Conservation (phyloP, 2,888 invertebrate genomes). For the Agelastica alni region DNA sequence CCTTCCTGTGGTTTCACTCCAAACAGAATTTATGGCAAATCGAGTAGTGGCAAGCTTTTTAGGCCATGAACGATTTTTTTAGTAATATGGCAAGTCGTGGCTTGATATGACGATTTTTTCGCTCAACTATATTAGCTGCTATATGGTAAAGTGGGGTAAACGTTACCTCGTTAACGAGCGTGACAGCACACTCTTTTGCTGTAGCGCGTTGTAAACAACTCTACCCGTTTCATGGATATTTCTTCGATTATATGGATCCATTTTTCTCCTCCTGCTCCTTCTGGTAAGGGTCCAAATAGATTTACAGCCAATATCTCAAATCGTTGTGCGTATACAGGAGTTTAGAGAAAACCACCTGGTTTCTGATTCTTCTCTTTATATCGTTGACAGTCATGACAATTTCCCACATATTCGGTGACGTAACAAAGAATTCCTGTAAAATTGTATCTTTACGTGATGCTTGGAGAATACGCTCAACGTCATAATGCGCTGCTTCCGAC, state of each 20-base stretch:
- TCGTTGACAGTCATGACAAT: not conserved
- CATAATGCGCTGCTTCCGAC: too few species aligned
- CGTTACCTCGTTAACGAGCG: not conserved
- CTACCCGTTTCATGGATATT: not conserved
- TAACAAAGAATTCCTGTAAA: not conserved
- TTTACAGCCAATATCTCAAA: not conserved
- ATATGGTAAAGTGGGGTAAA: not conserved
- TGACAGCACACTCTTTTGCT: not conserved
- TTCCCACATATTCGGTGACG: not conserved
- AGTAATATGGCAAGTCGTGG: not conserved
- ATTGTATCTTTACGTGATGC: not conserved
- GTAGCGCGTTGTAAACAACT: not conserved
- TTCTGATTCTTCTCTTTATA: too few species aligned
- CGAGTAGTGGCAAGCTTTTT: too few species aligned
- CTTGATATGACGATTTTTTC: not conserved
- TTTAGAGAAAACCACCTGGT: not conserved
- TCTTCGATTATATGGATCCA: not conserved
- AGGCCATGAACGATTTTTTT: too few species aligned
- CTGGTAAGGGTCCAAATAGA: not conserved
- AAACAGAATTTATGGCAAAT: not conserved
- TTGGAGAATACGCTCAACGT: not conserved
- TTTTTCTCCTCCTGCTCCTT: not conserved
- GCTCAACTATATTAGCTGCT: not conserved
- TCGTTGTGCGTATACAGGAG: not conserved
- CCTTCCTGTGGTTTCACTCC: not conserved